Evolutionary conservation across 37 sponge, comb jelly and placozoan species (phyloP).

Genomic region (Agelas oroides): DNA sequence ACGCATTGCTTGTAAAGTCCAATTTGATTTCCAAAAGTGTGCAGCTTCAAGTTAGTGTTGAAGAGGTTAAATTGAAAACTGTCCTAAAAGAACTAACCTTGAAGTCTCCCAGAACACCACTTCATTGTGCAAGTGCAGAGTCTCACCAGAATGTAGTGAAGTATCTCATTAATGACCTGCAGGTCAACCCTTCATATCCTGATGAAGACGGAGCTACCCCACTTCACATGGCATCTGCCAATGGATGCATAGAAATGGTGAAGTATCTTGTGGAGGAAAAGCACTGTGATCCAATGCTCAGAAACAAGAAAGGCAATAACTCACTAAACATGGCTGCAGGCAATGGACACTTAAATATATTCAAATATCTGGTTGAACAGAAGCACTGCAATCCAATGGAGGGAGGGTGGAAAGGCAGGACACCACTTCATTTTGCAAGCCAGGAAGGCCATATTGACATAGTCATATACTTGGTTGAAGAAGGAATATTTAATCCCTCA

Average conservation of each 20-base stretch:
- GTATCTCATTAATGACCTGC: neutral
- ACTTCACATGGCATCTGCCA: neutral
- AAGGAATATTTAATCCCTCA: neutral
- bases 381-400: slow-evolving; percentile 4
- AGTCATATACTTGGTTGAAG: slow-evolving; percentile 14
- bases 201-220: slow-evolving; percentile 3
- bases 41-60: neutral
- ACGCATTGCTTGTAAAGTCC: neutral
- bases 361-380: slow-evolving; percentile 17
- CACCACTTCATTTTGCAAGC: slow-evolving; percentile 39
- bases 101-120: neutral
- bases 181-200: neutral
- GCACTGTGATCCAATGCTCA: slow-evolving; percentile 17
- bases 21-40: neutral
- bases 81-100: neutral
- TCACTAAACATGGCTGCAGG: slow-evolving; percentile 9
- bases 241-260: neutral
- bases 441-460: slow-evolving; percentile 18
- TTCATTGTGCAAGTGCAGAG: no score
- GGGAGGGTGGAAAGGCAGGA: neutral
- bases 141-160: neutral
- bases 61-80: neutral
- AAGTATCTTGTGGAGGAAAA: neutral
- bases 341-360: slow-evolving; percentile 14
- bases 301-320: neutral